Evolutionary conservation across 2,888 invertebrate genomes (phyloP), one percentile per base, ranked within the genome.

Genomic region (Limnephilus marmoratus): DNA sequence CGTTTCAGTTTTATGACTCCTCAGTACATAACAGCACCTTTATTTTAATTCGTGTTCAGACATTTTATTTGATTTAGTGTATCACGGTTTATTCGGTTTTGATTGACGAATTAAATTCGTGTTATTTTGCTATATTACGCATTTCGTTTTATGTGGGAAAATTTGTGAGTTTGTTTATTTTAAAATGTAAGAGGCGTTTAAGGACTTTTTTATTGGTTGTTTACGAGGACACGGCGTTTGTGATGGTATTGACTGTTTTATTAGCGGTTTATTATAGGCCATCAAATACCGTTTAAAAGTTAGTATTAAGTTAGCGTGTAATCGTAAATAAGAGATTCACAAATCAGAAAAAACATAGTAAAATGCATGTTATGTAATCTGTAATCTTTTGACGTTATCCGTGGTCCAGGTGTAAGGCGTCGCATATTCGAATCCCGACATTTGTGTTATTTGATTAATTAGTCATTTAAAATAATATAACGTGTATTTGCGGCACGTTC

Each of bases 71-170:
- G 88, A 89, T 89, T 89, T 89, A 89, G 68, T 68, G 80, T 37
- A 9, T 34, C 81, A n/a, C 34, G n/a, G 41, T 89, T 89, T 89
- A 89, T 89, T 89, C 80, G 34, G 37, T 81, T 89, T 89, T 89
- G 88, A 89, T 89, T 89, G 88, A 89, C 37, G 88, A 80, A 89
- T 89, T 81, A 89, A 89, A 86, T 49, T 49, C 88, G 81, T 18
- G 87, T 89, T 89, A 12, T 41, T 37, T 80, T 29, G 81, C 24
- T 87, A 29, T 68, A 29, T 12, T 49, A 68, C 18, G 68, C n/a
- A 2, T 68, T n/a, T 18, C 87, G 53, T 89, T 89, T 80, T 18
- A 89, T 81, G 80, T 89, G 81, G 18, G 81, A 80, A 89, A 89
- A 80, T 89, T 81, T 81, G 37, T 80, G 11, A 37, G 41, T 89